Conservation (phyloP, 2,888 invertebrate genomes). For the Habrosyne pyritoides region DNA sequence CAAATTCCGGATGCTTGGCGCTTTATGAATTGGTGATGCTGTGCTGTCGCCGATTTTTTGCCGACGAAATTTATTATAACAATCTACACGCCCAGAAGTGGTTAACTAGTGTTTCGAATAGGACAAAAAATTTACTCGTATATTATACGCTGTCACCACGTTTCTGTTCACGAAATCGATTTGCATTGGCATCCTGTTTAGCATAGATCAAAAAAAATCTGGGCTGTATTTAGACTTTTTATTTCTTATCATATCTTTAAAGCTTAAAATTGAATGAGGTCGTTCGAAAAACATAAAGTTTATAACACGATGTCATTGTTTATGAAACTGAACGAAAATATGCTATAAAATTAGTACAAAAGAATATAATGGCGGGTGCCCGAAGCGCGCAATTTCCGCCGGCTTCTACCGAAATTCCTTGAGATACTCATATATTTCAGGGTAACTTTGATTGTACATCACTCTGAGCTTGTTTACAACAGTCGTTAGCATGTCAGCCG, state of each 20-base stretch:
- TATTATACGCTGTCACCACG: slow-evolving; percentile 40
- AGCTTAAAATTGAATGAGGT: no score
- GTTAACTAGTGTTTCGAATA: not conserved
- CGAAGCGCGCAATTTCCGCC: slow-evolving; percentile 67
- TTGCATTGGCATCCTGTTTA: slow-evolving; percentile 12
- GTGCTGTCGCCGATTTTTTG: slow-evolving; percentile 2
- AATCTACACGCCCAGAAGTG: not conserved
- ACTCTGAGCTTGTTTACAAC: slow-evolving; percentile 57
- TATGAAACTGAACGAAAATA: slow-evolving; percentile 22
- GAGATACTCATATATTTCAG: slow-evolving; percentile 17
- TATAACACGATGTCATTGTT: slow-evolving; percentile 18
- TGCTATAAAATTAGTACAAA: slow-evolving; percentile 54
- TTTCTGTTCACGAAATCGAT: slow-evolving; percentile 42
- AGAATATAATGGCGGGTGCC: slow-evolving; percentile 57
- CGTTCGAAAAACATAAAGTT: not conserved
- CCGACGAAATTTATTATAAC: not conserved
- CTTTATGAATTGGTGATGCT: not conserved
- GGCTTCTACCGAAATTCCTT: slow-evolving; percentile 49
- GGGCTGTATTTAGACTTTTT: no score
- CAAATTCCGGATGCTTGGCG: not conserved
- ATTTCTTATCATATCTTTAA: no score
- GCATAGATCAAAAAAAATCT: slow-evolving; percentile 16
- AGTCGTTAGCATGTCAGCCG: slow-evolving; percentile 56
- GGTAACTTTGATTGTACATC: slow-evolving; percentile 66
- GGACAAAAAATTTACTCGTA: slow-evolving; percentile 12